A percentile compares a stretch with the other conserved stretches of the same genome.
These are phyloP conservation scores for Leuciscus waleckii DNA, from an alignment of 2,797 vertebrate species.

Conservation along the genomic window DNA sequence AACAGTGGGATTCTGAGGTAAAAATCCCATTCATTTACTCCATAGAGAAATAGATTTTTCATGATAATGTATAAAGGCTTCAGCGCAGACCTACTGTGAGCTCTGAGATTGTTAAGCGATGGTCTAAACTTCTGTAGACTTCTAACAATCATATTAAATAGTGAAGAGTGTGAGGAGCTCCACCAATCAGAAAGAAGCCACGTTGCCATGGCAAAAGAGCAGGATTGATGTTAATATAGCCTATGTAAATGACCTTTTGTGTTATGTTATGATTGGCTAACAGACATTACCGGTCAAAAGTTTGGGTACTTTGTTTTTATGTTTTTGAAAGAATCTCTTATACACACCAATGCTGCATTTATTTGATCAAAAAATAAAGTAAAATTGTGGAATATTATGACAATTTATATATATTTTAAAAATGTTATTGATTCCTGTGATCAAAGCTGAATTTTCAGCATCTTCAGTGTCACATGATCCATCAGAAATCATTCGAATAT, in stretches of 20 bases:
- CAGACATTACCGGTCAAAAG: background rate
- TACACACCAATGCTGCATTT: background rate
- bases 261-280: background rate
- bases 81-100: background rate
- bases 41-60: background rate
- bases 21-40: conserved; percentile 7
- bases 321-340: background rate
- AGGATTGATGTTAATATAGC: background rate
- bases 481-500: too few species aligned
- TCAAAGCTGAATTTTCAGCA: background rate
- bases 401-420: background rate
- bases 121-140: conserved; percentile 5
- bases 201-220: background rate
- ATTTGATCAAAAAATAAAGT: background rate
- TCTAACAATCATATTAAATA: background rate
- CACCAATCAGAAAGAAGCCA: background rate
- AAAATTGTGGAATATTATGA: background rate
- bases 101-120: background rate
- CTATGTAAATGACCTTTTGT: too few species aligned
- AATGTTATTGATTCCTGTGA: background rate
- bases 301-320: too few species aligned
- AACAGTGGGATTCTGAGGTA: conserved; percentile 9
- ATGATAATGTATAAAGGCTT: conserved; percentile 14
- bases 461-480: background rate
- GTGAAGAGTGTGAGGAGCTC: conserved; percentile 4